Conservation (phyloP, 2,888 invertebrate species). For the Microplitis deprimator region DNA sequence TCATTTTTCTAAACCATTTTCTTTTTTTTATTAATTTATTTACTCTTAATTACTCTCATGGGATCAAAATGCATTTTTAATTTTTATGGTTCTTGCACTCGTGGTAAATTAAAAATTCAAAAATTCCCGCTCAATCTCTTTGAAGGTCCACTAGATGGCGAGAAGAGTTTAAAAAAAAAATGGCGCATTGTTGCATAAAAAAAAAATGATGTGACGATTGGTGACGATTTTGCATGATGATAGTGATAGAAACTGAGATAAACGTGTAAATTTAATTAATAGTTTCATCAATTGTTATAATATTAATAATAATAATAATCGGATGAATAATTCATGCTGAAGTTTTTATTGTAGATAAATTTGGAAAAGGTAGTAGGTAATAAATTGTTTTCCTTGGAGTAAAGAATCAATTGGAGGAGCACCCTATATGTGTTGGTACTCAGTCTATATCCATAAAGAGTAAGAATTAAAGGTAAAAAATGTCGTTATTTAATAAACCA, state of each 20-base stretch:
- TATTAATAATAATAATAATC: neutral
- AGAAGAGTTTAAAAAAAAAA: neutral
- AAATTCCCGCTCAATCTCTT: neutral
- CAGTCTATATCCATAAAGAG: neutral
- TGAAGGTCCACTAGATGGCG: neutral
- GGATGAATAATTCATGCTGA: neutral
- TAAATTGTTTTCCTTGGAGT: neutral
- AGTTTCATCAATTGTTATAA: neutral
- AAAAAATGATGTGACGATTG: conserved; percentile 14
- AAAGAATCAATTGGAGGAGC: neutral
- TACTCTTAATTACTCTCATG: no score
- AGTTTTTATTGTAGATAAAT: neutral
- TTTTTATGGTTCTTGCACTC: no score
- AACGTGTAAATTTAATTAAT: conserved; percentile 1
- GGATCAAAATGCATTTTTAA: no score
- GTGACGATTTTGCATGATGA: conserved; percentile 6
- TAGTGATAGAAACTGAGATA: conserved; percentile 4
- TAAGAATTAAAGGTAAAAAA: conserved; percentile 63
- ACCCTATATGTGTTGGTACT: neutral
- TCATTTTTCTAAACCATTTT: no score
- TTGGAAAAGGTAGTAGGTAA: neutral
- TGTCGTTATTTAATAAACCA: conserved; percentile 91
- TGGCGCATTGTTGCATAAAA: neutral
- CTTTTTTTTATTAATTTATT: no score
- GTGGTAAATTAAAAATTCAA: no score